These are phyloP conservation scores for Carassius gibelio DNA, from an alignment of 2,113 vertebrate species.

Conservation along the genomic window DNA sequence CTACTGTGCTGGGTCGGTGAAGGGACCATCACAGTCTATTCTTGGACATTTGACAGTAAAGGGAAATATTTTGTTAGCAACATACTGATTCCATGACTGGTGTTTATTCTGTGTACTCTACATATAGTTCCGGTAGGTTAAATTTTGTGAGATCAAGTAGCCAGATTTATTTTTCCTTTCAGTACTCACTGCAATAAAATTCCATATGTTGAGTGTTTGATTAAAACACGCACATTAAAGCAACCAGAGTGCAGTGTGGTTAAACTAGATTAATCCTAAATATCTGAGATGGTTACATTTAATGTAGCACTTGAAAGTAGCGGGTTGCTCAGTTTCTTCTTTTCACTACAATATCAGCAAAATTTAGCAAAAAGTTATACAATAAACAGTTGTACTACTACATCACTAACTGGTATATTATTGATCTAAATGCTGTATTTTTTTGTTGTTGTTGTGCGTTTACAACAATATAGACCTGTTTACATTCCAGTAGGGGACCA, in stretches of 20 bases:
- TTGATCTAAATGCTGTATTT: background rate
- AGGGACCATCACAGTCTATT: slow-evolving; percentile 27
- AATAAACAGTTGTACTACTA: background rate
- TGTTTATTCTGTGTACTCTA: slow-evolving; percentile 7
- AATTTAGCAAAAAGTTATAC: background rate
- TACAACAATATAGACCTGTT: background rate
- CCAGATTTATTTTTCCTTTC: background rate
- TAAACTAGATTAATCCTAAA: background rate
- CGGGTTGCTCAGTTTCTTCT: background rate
- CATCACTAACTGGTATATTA: background rate
- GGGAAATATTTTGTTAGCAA: slow-evolving; percentile 12
- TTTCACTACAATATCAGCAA: background rate
- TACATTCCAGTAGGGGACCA: background rate
- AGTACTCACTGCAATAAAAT: background rate
- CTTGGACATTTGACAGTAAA: background rate
- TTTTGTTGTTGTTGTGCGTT: background rate
- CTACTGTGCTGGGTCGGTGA: slow-evolving; percentile 87
- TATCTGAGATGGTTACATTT: background rate
- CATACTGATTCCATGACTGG: background rate
- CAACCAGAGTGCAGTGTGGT: slow-evolving; percentile 8
- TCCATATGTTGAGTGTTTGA: background rate
- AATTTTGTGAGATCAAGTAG: background rate
- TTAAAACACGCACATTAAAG: background rate
- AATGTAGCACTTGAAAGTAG: background rate
- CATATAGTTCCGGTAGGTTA: background rate